phyloP scores from a whole-genome alignment of 1,140 invertebrate species.

The Stegodyphus mimosarum region DNA sequence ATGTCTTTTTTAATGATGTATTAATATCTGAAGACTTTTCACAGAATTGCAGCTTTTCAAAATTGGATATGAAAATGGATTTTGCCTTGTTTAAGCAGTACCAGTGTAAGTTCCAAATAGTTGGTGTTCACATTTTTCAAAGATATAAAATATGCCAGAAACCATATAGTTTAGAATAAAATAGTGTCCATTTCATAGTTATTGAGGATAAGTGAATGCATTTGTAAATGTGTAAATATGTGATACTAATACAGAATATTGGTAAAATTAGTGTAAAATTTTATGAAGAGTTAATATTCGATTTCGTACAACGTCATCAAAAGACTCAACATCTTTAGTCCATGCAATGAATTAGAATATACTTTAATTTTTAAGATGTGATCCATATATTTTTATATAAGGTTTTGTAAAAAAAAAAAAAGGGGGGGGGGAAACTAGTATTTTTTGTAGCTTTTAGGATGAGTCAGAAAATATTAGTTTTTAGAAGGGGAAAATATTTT shows the following conservation, averaged over 20 bases:
- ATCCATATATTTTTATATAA: constrained; percentile 35
- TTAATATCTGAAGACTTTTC: not conserved
- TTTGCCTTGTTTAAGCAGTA: constrained; percentile 30
- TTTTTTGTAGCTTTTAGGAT: constrained; percentile 10
- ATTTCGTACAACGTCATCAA: not conserved
- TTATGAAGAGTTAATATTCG: not conserved
- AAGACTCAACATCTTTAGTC: constrained; percentile 12
- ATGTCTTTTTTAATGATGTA: constrained; percentile 33
- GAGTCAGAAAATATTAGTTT: not conserved
- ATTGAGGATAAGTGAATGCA: no score
- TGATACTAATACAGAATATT: not conserved
- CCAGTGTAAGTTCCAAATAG: not conserved
- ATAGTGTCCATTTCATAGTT: not conserved
- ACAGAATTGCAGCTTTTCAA: not conserved
- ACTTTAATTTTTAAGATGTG: not conserved
- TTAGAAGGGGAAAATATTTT: not conserved
- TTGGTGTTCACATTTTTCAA: not conserved
- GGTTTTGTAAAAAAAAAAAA: not conserved
- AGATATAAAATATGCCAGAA: not conserved
- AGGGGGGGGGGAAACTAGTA: not conserved
- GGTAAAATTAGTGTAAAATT: not conserved
- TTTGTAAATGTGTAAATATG: constrained; percentile 12
- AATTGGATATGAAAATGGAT: constrained; percentile 34
- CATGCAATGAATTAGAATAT: not conserved
- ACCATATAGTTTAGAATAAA: not conserved